Base-by-base conservation (phyloP, 2,113 vertebrate species). In the Spheniscus mendiculus region DNA sequence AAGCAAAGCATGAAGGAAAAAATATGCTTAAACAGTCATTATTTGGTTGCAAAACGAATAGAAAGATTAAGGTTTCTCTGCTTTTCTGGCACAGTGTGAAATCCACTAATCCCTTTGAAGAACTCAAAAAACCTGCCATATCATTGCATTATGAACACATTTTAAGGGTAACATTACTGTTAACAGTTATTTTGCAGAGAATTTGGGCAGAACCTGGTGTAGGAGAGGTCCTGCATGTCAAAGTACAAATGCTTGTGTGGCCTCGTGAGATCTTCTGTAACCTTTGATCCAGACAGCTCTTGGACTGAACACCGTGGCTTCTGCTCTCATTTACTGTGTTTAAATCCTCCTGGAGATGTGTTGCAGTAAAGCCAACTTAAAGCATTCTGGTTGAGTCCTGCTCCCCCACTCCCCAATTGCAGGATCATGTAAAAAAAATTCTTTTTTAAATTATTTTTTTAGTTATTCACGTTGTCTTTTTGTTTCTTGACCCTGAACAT, bases 101-200 rank as follows among this genome's bases (percentile, higher is more conserved):
- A 89, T 78, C 52, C 65, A 19, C 26, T 91, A 74, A 92, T 92
- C 52, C 83, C 44, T 93, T 65, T 84, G 86, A 97, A 91, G 89
- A 79, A 44, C 65, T 93, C 11, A 17, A 29, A 34, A 77, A 17
- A 5, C 6, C 27, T 88, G 40, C 53, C 17, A 0, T 59, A 55
- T 78, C 42, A 30, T n/a, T 83, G 69, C n/a, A 20, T 81, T 74
- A 61, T 44, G 65, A 81, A 23, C 56, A 50, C 10, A 29, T 26
- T 71, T 89, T 55, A 38, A 53, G 30, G 76, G 50, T 1, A 42
- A 42, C 11, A 20, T 72, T 83, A n/a, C 38, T 45, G 27, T 56
- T 72, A n/a, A 76, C 20, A 42, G 49, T 77, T 70, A 23, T 87
- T 93, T 89, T 89, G 63, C 50, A 89, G 63, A 66, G 45, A 45